Evolutionary conservation across 2,113 vertebrate species (phyloP).

Genomic region (Pycnonotus jocosus): DNA sequence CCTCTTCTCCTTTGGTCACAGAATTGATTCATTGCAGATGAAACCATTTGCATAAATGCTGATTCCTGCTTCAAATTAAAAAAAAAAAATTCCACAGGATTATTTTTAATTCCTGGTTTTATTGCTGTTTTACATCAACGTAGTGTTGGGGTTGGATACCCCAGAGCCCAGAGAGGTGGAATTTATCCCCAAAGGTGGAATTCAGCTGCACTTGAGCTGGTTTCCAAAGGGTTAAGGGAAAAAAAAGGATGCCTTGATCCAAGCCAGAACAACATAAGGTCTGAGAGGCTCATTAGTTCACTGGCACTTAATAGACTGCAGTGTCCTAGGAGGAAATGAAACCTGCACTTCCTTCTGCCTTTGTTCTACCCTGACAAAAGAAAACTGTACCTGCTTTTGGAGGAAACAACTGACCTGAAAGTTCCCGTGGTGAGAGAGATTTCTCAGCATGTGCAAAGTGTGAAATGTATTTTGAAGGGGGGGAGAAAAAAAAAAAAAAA

Average conservation of each 20-base stretch:
- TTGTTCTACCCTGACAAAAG: slow-evolving; percentile 74
- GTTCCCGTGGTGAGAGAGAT: slow-evolving; percentile 46
- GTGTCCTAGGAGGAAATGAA: slow-evolving; percentile 72
- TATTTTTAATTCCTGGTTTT: background rate
- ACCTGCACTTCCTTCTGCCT: slow-evolving; percentile 73
- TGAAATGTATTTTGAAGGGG: slow-evolving; percentile 38
- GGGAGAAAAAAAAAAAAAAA: background rate
- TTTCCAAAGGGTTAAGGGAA: slow-evolving; percentile 41
- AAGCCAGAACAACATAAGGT: slow-evolving; percentile 78
- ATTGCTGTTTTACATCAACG: background rate
- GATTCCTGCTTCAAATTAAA: background rate
- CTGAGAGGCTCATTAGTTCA: slow-evolving; percentile 80
- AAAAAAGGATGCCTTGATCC: background rate
- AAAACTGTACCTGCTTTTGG: slow-evolving; percentile 71
- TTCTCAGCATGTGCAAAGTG: slow-evolving; percentile 50
- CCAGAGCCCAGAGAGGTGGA: background rate
- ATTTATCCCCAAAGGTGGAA: background rate
- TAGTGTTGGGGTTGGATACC: background rate
- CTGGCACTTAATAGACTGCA: slow-evolving; percentile 64
- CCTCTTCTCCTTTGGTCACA: background rate
- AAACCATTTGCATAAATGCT: background rate
- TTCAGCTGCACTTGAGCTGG: background rate
- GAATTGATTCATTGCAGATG: background rate
- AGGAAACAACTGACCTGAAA: slow-evolving; percentile 58
- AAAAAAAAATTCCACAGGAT: background rate